Evolutionary conservation across 2,113 vertebrate species (phyloP).

Genomic region (Arenaria interpres): DNA sequence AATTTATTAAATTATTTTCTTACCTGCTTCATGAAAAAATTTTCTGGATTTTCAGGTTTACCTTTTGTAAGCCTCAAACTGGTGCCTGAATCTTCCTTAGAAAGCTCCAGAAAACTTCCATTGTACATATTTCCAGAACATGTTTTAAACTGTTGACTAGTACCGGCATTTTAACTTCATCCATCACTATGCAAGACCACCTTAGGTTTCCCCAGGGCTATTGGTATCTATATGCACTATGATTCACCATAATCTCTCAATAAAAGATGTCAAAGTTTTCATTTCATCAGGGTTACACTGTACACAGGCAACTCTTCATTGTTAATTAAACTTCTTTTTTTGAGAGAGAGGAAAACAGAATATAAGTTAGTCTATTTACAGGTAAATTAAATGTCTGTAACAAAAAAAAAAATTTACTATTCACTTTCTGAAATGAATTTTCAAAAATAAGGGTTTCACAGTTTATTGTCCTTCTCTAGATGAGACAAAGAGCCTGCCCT

Average conservation of each 20-base stretch:
- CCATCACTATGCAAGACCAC: background rate
- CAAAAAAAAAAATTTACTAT: background rate
- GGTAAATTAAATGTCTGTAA: background rate
- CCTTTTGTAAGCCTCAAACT: background rate
- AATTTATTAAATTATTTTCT: background rate
- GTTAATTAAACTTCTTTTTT: background rate
- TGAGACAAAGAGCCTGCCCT: background rate
- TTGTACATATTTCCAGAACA: background rate
- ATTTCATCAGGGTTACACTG: background rate
- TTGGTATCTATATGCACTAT: background rate
- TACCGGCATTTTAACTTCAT: background rate
- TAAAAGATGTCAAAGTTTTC: background rate
- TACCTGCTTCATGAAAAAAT: background rate
- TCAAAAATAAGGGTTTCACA: background rate
- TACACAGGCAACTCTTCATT: background rate
- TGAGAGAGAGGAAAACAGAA: background rate
- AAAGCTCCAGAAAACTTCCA: background rate
- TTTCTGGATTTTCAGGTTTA: background rate
- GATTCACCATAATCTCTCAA: background rate
- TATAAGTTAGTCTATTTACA: background rate
- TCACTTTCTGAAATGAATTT: background rate
- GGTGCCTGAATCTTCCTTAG: background rate
- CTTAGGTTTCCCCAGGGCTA: background rate
- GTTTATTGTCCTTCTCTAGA: background rate
- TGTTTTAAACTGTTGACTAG: background rate